A percentile compares a stretch with the other conserved stretches of the same genome.
phyloP scores from a whole-genome alignment of 1,140 invertebrate species.

The Aporrectodea caliginosa region DNA sequence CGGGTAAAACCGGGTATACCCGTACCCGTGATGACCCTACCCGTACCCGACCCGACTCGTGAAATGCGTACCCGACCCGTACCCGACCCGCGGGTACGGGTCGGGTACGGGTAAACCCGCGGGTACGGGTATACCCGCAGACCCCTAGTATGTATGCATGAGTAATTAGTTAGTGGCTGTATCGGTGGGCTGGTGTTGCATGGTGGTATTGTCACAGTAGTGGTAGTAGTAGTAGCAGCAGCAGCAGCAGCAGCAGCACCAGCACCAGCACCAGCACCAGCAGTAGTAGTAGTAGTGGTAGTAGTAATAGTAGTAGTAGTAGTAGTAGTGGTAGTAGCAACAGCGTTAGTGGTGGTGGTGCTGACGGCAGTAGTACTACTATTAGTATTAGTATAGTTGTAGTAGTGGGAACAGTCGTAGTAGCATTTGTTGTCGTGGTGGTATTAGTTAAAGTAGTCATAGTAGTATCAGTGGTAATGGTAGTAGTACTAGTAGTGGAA shows the following conservation, averaged over 20 bases:
- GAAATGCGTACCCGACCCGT: too few species aligned
- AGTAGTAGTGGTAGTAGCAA: not conserved
- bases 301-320: not conserved
- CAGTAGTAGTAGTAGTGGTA: not conserved
- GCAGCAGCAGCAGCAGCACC: constrained; percentile 1
- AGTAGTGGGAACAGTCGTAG: not conserved
- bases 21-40: too few species aligned
- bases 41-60: too few species aligned
- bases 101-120: too few species aligned
- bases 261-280: too few species aligned
- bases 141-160: too few species aligned
- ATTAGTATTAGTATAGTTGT: not conserved
- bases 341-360: not conserved
- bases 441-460: not conserved
- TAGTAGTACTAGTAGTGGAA: not conserved
- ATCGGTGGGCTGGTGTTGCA: too few species aligned
- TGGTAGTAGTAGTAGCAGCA: constrained; percentile 2
- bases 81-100: too few species aligned
- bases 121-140: too few species aligned
- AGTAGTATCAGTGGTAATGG: not conserved
- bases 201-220: too few species aligned
- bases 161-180: too few species aligned
- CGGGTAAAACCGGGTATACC: too few species aligned
- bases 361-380: not conserved
- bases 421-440: not conserved